Evolutionary conservation across 2,113 vertebrate genomes (phyloP).

Genomic region (Microtus richardsoni): DNA sequence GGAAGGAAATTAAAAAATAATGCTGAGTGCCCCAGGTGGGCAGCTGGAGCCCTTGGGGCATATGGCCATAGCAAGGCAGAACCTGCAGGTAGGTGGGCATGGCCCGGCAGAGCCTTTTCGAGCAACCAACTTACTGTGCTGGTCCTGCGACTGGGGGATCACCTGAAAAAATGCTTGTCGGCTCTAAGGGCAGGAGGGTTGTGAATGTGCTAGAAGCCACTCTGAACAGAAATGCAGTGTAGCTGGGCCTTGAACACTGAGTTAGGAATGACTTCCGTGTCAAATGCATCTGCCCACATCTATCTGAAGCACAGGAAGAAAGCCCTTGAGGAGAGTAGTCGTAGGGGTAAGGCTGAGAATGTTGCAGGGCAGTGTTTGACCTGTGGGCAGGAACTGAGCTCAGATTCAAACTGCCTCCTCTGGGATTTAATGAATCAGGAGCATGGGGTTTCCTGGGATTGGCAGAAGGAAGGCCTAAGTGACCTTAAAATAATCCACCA

Average conservation of each 20-base stretch:
- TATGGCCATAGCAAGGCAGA: rapidly evolving
- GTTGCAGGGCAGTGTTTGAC: no score
- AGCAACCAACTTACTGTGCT: no score
- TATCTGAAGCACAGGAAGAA: no score
- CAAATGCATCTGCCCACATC: not conserved
- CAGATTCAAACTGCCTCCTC: not conserved
- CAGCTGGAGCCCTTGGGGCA: rapidly evolving
- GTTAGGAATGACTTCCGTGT: not conserved
- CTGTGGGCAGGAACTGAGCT: not conserved
- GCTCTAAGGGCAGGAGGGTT: not conserved
- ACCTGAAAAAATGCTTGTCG: not conserved
- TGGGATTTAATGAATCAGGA: not conserved
- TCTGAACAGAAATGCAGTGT: no score
- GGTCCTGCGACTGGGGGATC: no score
- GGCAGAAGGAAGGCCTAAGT: not conserved
- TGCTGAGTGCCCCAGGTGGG: not conserved
- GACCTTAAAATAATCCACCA: not conserved
- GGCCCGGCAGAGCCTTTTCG: rapidly evolving
- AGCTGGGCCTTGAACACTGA: not conserved
- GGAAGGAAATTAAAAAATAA: not conserved
- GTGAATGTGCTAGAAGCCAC: not conserved
- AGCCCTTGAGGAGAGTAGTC: not conserved
- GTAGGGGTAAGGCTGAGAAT: not conserved
- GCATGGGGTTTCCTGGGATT: no score
- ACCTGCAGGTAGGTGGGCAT: rapidly evolving